Evolutionary conservation across 2,888 invertebrate genomes (phyloP).

Genomic region (Buathra laborator): DNA sequence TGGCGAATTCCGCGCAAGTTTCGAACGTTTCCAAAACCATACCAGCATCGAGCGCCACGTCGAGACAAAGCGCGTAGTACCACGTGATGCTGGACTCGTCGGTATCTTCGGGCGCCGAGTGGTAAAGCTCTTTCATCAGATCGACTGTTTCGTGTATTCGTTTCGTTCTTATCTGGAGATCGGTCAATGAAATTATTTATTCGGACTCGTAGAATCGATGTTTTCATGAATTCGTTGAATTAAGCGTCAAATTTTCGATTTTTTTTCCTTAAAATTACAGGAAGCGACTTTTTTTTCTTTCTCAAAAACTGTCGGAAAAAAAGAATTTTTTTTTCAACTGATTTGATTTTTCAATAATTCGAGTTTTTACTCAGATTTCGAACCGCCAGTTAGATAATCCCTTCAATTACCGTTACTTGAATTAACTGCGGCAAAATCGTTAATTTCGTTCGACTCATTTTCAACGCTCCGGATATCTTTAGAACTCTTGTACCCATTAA

Average conservation of each 20-base stretch:
- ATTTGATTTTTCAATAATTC: too few relatives aligned
- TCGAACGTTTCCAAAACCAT: conserved; percentile 86
- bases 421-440: conserved; percentile 75
- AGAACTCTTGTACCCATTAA: conserved; percentile 74
- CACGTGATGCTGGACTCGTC: conserved; percentile 83
- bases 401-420: conserved; percentile 72
- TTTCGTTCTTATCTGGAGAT: conserved; percentile 80
- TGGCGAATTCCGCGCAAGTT: conserved; percentile 85
- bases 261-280: too few relatives aligned
- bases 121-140: conserved; percentile 83
- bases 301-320: too few relatives aligned
- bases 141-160: conserved; percentile 86
- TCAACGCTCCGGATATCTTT: conserved; percentile 71
- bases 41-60: conserved; percentile 87
- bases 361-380: too few relatives aligned
- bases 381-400: too few relatives aligned
- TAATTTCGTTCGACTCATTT: conserved; percentile 70
- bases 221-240: not conserved
- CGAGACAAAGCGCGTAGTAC: conserved; percentile 88
- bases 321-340: too few relatives aligned
- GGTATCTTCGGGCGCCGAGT: conserved; percentile 76
- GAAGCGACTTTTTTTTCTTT: too few relatives aligned
- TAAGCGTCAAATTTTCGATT: too few relatives aligned
- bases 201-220: not conserved
- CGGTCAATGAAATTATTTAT: not conserved